Evolutionary conservation across 2,888 invertebrate genomes (phyloP), one percentile per base, ranked within the genome.

Genomic region (Erebia aethiops): DNA sequence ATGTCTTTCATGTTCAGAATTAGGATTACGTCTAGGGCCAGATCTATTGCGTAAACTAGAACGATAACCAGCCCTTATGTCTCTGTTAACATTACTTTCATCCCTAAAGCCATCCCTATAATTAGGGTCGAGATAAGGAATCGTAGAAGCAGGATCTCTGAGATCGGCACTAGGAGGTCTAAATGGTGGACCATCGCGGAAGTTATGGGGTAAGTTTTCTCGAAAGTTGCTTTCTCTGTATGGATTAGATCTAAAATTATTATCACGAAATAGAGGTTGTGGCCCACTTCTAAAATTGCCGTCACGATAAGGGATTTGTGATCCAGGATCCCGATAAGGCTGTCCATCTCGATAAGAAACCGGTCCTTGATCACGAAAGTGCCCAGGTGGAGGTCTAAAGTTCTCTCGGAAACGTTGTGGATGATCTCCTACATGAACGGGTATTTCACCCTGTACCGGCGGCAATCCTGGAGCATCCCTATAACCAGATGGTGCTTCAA

Each of bases 91-190:
- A 72, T 82, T 83, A 77, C 74, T 85, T 71, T 92, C 91, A 73
- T 91, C 92, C 79, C 91, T 67, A 35, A 67, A 89, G 46, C 82
- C 84, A 70, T 92, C 92, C 67, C 92, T 88, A 77, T 81, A 92
- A 74, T 87, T 90, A 60, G 90, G 84, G 76, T 93, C 92, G 74
- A 87, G 86, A 75, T 84, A 91, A 74, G 85, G 87, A 52, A 41
- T 18, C 35, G 81, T 77, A 35, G 87, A 82, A 54, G 83, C 79
- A 35, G 85, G 79, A 54, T 92, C 92, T 67, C 92, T 82, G 10
- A 88, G 85, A 78, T 91, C 92, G 67, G 84, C 81, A 80, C 87
- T 90, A 26, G 92, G 90, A 21, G 90, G 88, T 72, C 91, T 85
- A 74, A 84, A 92, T 1, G 91, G 87, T 49, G 81, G 84, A 14